Conservation (phyloP, 2,113 vertebrate genomes). For the Hirundichthys speculiger region DNA sequence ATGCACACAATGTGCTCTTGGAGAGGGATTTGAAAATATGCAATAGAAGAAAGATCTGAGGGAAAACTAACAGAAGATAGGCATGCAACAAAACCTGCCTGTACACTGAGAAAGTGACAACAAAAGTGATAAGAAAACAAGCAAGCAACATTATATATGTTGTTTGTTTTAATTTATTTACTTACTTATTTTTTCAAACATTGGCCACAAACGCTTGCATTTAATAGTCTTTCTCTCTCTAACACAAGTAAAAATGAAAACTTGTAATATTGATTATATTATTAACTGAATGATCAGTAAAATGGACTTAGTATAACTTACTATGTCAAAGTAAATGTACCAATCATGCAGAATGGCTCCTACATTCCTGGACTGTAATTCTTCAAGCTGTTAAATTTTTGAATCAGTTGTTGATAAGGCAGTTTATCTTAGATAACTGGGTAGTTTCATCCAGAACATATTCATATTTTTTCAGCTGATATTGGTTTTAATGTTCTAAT, state of each 20-base stretch:
- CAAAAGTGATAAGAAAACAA: conserved; percentile 14
- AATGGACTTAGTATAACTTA: background rate
- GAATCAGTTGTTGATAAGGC: background rate
- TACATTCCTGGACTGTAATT: background rate
- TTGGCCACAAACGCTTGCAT: too few relatives aligned
- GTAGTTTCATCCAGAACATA: background rate
- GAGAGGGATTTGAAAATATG: conserved; percentile 71
- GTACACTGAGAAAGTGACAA: conserved; percentile 19
- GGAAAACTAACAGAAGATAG: conserved; percentile 39
- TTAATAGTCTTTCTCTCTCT: too few relatives aligned
- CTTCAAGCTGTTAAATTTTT: background rate
- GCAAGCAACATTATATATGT: conserved; percentile 23
- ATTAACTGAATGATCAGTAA: background rate
- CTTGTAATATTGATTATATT: background rate
- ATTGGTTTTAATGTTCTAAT: background rate
- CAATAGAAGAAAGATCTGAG: conserved; percentile 43
- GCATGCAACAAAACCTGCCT: conserved; percentile 33
- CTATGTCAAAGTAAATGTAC: background rate
- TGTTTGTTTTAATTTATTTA: too few relatives aligned
- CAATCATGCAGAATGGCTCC: background rate
- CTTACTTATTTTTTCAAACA: too few relatives aligned
- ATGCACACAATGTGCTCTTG: conserved; percentile 65
- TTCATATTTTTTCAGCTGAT: background rate
- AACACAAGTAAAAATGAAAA: background rate
- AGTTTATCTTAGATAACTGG: background rate